These are phyloP conservation scores for Sepiola atlantica DNA, from an alignment of 2,888 invertebrate genomes.

Conservation along the genomic window DNA sequence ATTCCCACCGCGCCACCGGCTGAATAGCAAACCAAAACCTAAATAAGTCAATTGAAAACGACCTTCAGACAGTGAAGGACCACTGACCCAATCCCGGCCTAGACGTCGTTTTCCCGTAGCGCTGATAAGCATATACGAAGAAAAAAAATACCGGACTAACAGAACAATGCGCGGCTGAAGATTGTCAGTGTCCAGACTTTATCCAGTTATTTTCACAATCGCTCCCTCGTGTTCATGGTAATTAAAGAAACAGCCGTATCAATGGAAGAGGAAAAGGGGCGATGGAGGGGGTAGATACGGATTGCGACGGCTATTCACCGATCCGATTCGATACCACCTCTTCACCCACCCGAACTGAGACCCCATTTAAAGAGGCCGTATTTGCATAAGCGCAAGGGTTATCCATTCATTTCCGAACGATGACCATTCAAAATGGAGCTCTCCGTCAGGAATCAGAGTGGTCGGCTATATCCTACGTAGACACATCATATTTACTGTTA, in stretches of 20 bases:
- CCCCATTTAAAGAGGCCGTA: not conserved
- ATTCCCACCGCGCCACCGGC: not conserved
- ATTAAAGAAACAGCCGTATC: not conserved
- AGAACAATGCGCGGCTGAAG: not conserved
- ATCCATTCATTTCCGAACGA: slow-evolving; percentile 10
- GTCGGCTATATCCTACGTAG: no score
- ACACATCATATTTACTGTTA: no score
- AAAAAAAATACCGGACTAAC: not conserved
- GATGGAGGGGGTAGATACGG: not conserved
- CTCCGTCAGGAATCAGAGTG: not conserved
- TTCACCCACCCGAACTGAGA: not conserved
- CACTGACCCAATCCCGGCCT: not conserved
- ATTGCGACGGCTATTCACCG: not conserved
- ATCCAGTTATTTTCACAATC: not conserved
- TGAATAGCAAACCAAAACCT: not conserved
- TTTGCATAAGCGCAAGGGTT: not conserved
- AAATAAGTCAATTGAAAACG: not conserved
- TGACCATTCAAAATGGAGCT: not conserved
- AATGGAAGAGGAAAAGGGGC: not conserved
- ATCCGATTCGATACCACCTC: not conserved
- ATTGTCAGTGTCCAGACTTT: slow-evolving; percentile 4
- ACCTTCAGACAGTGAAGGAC: not conserved
- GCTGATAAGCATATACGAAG: not conserved
- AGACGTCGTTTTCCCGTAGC: not conserved
- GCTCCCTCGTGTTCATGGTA: not conserved